Evolutionary conservation across 2,888 invertebrate genomes (phyloP).

Genomic region (Pseudococcus jackbeardsleyi): DNA sequence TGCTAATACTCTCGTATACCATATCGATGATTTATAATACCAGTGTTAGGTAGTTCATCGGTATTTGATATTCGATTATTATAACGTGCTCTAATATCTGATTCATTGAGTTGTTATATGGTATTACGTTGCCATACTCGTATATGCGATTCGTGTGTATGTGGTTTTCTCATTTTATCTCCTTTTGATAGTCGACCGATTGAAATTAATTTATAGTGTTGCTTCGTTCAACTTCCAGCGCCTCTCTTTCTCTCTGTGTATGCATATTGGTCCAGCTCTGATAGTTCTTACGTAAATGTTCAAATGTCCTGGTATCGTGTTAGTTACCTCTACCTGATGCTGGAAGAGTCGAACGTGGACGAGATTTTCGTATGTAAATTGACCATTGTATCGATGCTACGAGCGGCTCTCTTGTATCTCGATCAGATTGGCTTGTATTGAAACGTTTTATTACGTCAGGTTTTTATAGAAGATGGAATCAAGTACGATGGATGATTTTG

Average conservation of each 20-base stretch:
- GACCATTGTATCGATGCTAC: neutral
- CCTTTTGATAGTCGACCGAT: neutral
- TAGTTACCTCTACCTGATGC: neutral
- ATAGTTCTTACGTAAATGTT: neutral
- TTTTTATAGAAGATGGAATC: neutral
- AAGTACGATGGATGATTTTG: neutral
- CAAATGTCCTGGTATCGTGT: neutral
- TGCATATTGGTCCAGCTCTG: neutral
- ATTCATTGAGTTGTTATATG: conserved; percentile 41
- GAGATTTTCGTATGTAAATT: conserved; percentile 36
- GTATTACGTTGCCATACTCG: neutral
- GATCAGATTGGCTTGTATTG: neutral
- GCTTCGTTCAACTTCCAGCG: neutral
- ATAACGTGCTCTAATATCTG: conserved; percentile 38
- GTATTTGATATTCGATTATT: conserved; percentile 35
- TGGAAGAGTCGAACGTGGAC: neutral
- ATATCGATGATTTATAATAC: conserved; percentile 42
- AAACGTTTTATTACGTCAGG: neutral
- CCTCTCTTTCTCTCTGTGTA: neutral
- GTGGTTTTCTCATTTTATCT: neutral
- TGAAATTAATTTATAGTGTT: conserved; percentile 31
- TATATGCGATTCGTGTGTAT: neutral
- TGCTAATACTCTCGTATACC: neutral
- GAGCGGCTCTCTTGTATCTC: neutral
- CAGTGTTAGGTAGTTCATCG: neutral